A percentile compares a stretch with the other conserved stretches of the same genome.
phyloP scores from a whole-genome alignment of 2,113 vertebrate genomes.

The Lepidothrix coronata region DNA sequence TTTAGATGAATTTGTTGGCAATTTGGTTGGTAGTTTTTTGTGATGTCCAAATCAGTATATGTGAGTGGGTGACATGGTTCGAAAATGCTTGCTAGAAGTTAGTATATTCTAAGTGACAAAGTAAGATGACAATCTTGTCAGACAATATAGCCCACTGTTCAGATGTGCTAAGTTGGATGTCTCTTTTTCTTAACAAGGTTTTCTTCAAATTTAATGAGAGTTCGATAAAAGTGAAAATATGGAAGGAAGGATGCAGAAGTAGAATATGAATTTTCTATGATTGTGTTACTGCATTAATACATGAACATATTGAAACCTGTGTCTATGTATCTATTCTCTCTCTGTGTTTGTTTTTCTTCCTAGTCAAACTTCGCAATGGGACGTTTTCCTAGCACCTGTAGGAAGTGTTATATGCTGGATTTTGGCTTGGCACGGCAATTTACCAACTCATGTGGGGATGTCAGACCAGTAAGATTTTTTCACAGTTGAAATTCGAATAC shows the following conservation, averaged over 20 bases:
- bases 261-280: background rate
- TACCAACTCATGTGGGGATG: slow-evolving; percentile 97
- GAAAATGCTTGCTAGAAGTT: background rate
- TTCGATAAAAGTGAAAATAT: background rate
- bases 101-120: background rate
- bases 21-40: background rate
- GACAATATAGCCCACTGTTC: background rate
- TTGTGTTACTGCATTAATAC: background rate
- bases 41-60: background rate
- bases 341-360: slow-evolving; percentile 55
- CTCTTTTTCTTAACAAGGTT: background rate
- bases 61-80: background rate
- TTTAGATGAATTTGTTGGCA: background rate
- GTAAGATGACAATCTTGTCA: background rate
- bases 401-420: slow-evolving; percentile 98
- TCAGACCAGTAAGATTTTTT: slow-evolving; percentile 90
- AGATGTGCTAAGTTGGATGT: background rate
- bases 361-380: slow-evolving; percentile 99
- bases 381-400: slow-evolving; percentile 94
- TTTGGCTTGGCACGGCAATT: slow-evolving; percentile 98
- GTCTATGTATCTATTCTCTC: background rate
- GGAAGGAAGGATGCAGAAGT: background rate
- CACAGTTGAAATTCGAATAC: background rate
- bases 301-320: background rate
- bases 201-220: background rate